These are phyloP conservation scores for Pseudorhombus dupliciocellatus DNA, from an alignment of 2,113 vertebrate species.

Conservation along the genomic window DNA sequence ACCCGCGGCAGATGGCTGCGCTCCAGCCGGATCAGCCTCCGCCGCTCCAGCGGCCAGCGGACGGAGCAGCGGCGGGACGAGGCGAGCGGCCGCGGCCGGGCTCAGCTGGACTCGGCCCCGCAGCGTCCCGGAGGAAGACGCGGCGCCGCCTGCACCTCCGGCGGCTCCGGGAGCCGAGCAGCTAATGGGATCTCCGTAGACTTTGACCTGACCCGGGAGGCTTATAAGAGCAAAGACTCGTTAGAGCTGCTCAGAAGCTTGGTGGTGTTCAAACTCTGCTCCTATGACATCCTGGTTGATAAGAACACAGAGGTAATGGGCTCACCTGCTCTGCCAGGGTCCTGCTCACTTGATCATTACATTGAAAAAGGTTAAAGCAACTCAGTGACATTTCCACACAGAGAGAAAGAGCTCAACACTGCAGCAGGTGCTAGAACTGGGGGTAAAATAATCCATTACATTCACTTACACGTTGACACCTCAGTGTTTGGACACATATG, in stretches of 20 bases:
- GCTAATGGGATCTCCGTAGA: constrained; percentile 65
- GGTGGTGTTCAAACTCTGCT: constrained; percentile 82
- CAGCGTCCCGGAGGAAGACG: background rate
- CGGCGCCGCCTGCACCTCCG: background rate
- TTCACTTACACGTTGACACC: background rate
- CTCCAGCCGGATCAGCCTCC: constrained; percentile 14
- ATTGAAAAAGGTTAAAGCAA: background rate
- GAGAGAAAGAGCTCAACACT: background rate
- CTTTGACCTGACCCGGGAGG: constrained; percentile 79
- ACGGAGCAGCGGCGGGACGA: constrained; percentile 11
- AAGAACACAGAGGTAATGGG: constrained; percentile 80
- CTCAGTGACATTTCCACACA: background rate
- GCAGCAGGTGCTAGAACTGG: background rate
- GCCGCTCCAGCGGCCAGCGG: background rate
- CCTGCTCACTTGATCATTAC: no score
- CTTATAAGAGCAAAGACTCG: constrained; percentile 84
- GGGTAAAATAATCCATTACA: background rate
- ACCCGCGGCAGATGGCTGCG: constrained; percentile 9
- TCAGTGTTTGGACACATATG: background rate
- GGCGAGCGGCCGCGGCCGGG: constrained; percentile 14
- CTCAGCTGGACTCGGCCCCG: background rate
- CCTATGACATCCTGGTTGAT: constrained; percentile 78
- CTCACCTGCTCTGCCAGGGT: no score
- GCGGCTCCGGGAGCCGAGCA: background rate
- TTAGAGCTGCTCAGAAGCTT: constrained; percentile 83